Conservation (phyloP, 1,140 invertebrate genomes). For the Centruroides vittatus region DNA sequence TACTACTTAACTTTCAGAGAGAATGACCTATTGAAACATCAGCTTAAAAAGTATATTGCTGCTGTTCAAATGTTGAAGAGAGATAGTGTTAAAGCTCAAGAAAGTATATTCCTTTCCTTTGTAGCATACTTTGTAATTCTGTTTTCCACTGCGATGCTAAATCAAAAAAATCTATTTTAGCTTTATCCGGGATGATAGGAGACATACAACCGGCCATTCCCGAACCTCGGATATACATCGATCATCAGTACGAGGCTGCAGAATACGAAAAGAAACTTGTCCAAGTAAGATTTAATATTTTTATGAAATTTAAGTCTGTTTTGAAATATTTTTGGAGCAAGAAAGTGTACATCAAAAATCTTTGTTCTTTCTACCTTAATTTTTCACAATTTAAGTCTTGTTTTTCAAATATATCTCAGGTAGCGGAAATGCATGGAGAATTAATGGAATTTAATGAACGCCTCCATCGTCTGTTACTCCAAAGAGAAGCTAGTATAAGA, state of each 20-base stretch:
- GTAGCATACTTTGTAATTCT: no score
- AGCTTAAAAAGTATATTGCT: slow-evolving; percentile 74
- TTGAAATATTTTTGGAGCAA: no score
- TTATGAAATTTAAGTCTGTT: not conserved
- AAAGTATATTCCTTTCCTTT: slow-evolving; percentile 17
- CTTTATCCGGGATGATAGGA: slow-evolving; percentile 8
- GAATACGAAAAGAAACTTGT: slow-evolving; percentile 80
- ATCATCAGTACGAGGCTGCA: slow-evolving; percentile 53
- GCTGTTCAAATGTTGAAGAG: slow-evolving; percentile 68
- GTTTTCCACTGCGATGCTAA: no score
- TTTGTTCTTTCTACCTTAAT: no score
- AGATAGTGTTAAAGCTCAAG: slow-evolving; percentile 36
- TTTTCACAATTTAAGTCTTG: no score
- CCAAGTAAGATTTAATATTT: slow-evolving; percentile 39
- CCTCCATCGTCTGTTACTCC: slow-evolving; percentile 37
- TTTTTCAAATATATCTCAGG: slow-evolving; percentile 32
- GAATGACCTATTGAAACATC: slow-evolving; percentile 73
- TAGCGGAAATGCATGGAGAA: slow-evolving; percentile 92
- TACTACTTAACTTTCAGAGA: slow-evolving; percentile 40
- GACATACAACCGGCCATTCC: slow-evolving; percentile 27
- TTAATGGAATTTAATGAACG: slow-evolving; percentile 82
- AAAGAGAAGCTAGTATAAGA: slow-evolving; percentile 47
- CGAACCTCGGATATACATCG: slow-evolving; percentile 28
- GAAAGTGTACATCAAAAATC: no score
- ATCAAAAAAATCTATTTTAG: not conserved